Percentiles rank a stretch among this genome's conserved stretches.
phyloP scores from a whole-genome alignment of 2,113 vertebrate genomes.

The Coptodon bakossiorum region DNA sequence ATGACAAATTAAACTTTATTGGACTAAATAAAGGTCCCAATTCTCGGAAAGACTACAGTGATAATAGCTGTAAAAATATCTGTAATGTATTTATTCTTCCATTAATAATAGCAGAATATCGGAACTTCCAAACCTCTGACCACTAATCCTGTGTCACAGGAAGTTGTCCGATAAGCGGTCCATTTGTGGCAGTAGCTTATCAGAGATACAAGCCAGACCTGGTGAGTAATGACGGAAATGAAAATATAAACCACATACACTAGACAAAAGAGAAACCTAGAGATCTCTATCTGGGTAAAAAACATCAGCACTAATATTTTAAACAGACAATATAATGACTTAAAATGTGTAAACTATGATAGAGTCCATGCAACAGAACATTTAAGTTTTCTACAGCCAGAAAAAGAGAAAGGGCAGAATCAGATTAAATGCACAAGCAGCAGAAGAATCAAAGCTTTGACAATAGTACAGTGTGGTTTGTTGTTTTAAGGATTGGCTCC shows the following conservation, averaged over 20 bases:
- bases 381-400: not conserved
- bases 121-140: not conserved
- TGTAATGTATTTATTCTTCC: not conserved
- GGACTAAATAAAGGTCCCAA: not conserved
- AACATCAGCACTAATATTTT: not conserved
- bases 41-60: not conserved
- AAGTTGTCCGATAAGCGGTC: not conserved
- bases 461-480: not conserved
- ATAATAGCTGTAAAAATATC: not conserved
- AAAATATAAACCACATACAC: not conserved
- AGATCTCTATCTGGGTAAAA: not conserved
- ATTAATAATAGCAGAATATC: not conserved
- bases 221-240: not conserved
- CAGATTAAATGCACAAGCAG: not conserved
- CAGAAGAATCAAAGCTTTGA: not conserved
- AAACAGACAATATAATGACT: not conserved
- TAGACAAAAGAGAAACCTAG: not conserved
- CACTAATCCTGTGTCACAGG: not conserved
- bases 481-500: slow-evolving; percentile 4
- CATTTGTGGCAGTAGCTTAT: not conserved
- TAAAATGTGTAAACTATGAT: not conserved
- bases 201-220: not conserved
- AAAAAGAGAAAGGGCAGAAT: not conserved
- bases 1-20: not conserved
- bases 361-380: not conserved